Evolutionary conservation across 1,140 invertebrate genomes (phyloP).

Genomic region (Sipha flava): DNA sequence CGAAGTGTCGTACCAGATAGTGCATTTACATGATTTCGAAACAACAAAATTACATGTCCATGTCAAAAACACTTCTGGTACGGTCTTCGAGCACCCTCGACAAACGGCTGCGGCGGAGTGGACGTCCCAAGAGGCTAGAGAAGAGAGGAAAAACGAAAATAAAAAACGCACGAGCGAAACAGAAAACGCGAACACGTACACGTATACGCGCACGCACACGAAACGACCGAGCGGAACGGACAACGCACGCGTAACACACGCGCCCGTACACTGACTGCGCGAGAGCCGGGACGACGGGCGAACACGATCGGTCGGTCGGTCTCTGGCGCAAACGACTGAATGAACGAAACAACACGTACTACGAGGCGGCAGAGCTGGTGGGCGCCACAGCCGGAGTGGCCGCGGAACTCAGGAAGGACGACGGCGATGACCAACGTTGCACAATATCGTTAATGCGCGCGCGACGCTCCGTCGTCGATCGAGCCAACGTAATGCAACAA

Average conservation of each 20-base stretch:
- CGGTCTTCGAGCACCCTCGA: slow-evolving; percentile 57
- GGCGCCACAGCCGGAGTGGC: not conserved
- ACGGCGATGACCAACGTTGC: not conserved
- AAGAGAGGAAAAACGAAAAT: not conserved
- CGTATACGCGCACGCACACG: not conserved
- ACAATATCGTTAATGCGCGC: not conserved
- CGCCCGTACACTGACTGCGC: not conserved
- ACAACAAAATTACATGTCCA: not conserved
- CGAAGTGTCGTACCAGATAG: slow-evolving; percentile 93
- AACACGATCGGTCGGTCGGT: not conserved
- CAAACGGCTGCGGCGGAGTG: not conserved
- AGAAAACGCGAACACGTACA: not conserved
- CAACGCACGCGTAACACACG: not conserved
- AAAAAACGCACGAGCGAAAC: not conserved
- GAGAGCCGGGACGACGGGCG: not conserved
- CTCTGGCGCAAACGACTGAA: not conserved
- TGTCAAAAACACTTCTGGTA: slow-evolving; percentile 91
- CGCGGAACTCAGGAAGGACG: not conserved
- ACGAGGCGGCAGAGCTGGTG: not conserved
- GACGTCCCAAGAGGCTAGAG: not conserved
- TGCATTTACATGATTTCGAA: slow-evolving; percentile 89
- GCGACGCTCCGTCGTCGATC: no score
- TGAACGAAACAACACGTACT: not conserved
- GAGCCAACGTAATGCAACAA: no score
- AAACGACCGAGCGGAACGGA: not conserved